Evolutionary conservation across 2,888 invertebrate species (phyloP).

Genomic region (Cartodere bifasciata): DNA sequence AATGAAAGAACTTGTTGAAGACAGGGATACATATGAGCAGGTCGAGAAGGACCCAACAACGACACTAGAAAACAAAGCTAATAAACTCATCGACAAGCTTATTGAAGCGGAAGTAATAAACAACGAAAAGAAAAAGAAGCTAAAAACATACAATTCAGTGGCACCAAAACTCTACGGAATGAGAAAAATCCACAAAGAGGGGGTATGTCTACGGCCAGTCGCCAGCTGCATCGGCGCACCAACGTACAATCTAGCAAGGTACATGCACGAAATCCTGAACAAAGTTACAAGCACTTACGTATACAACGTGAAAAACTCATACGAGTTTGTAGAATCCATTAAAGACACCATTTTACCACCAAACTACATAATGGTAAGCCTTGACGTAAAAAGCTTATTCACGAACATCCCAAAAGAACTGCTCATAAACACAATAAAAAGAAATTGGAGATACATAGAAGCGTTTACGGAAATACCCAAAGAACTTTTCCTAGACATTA

Average conservation of each 20-base stretch:
- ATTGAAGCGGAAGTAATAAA: not conserved
- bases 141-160: too few species aligned
- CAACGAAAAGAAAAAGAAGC: constrained; percentile 1
- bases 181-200: constrained; percentile 1
- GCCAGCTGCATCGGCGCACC: not conserved
- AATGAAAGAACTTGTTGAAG: too few species aligned
- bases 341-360: not conserved
- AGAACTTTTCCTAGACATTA: constrained; percentile 1
- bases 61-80: not conserved
- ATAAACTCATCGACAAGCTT: constrained; percentile 1
- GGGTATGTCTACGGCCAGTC: not conserved
- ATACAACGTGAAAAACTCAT: not conserved
- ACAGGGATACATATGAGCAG: not conserved
- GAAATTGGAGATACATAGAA: constrained; percentile 2
- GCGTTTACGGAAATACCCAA: constrained; percentile 1
- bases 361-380: not conserved
- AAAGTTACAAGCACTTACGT: not conserved
- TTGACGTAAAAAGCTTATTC: not conserved
- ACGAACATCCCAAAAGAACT: constrained; percentile 1
- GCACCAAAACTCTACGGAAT: constrained; percentile 1
- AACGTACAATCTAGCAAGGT: not conserved
- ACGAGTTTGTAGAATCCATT: not conserved
- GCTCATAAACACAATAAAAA: not conserved
- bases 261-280: not conserved
- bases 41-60: constrained; percentile 2